A percentile compares a stretch with the other conserved stretches of the same genome.
Evolutionary conservation across 1,140 invertebrate species (phyloP).

Genomic region (Plutomurus gul): DNA sequence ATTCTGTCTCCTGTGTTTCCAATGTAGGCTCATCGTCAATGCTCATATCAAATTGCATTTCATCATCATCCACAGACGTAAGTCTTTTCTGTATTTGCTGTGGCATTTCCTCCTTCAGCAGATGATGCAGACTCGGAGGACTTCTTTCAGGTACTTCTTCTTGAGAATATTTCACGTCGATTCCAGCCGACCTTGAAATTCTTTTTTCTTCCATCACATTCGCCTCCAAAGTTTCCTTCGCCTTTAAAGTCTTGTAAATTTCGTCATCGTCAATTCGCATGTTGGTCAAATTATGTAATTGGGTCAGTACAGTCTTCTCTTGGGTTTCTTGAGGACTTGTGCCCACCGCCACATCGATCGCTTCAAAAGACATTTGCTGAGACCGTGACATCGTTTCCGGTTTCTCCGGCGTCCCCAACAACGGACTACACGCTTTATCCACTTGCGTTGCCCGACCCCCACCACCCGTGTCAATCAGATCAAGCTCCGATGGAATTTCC

Average conservation of each 20-base stretch:
- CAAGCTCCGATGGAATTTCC: constrained; percentile 33
- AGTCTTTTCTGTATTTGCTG: background rate
- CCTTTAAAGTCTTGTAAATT: constrained; percentile 46
- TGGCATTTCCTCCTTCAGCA: background rate
- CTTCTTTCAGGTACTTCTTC: constrained; percentile 32
- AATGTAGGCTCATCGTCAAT: constrained; percentile 44
- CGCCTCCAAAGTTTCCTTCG: background rate
- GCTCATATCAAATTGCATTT: constrained; percentile 52
- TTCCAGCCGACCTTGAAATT: constrained; percentile 30
- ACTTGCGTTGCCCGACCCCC: constrained; percentile 28
- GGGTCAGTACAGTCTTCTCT: constrained; percentile 45
- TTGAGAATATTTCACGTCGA: constrained; percentile 27
- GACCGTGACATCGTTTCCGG: constrained; percentile 36
- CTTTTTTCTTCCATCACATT: constrained; percentile 1
- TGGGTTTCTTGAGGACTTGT: constrained; percentile 42
- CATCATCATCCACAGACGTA: constrained; percentile 39
- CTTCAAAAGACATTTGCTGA: constrained; percentile 42
- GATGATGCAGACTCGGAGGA: constrained; percentile 6
- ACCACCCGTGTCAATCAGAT: background rate
- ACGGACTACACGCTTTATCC: constrained; percentile 48
- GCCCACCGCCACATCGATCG: constrained; percentile 35
- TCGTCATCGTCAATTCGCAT: constrained; percentile 47
- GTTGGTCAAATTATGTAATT: constrained; percentile 45
- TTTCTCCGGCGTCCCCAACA: constrained; percentile 4
- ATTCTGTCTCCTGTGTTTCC: background rate